Evolutionary conservation across 2,888 invertebrate genomes (phyloP), one percentile per base, ranked within the genome.

Genomic region (Luffia ferchaultella): DNA sequence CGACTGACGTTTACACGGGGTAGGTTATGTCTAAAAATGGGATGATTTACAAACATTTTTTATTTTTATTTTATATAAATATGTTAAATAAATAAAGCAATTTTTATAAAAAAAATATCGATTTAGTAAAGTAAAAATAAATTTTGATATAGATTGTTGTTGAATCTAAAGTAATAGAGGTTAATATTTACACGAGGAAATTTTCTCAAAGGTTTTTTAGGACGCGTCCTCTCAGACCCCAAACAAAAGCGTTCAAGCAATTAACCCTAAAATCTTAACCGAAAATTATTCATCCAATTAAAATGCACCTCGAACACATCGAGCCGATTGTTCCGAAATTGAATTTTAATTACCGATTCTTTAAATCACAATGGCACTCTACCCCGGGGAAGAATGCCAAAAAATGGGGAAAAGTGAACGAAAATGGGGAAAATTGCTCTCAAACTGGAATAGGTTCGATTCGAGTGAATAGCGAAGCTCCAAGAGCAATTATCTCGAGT

Each of bases 261-360:
- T 30, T 30, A 30, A 30, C 30, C 30, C 30, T 30, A 30, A 30
- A 30, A 30, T 30, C 30, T 30, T 30, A 7, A 30, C 30, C 30
- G 30, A 19, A 43, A 71, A 69, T 70, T 66, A 69, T 68, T 73
- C 70, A 65, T 70, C 77, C 82, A 80, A 82, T 82, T 82, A 82
- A 74, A 77, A 82, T 79, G 79, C 82, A 79, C 74, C 73, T 70
- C 73, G 62, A 67, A 74, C 75, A 77, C 76, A 76, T 73, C 68
- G 64, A 61, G 62, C 60, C 66, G 74, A 83, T 80, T 83, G 82
- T 82, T 73, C 80, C 68, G 70, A 82, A 80, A 83, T 83, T 82
- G 82, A 82, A 82, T 83, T 83, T 82, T 83, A 83, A 83, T 83
- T 78, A 79, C 80, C 80, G 73, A 73, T 72, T 71, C 74, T 75